Conservation (phyloP, 1,140 invertebrate species). For the Paraescarpia echinospica region DNA sequence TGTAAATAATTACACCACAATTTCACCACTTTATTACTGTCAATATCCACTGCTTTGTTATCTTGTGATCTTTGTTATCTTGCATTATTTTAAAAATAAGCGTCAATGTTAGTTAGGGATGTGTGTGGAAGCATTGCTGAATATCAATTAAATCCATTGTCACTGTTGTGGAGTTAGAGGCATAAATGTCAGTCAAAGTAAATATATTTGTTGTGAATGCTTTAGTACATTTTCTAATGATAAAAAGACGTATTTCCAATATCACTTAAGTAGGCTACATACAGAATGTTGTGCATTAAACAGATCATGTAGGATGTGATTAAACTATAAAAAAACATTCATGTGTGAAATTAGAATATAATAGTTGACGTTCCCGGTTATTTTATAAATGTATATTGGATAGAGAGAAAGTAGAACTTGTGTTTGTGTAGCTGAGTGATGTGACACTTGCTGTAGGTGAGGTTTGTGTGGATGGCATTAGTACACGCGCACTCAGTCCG, state of each 20-base stretch:
- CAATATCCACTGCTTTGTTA: conserved; percentile 11
- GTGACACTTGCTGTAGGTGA: conserved; percentile 29
- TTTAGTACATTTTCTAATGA: background rate
- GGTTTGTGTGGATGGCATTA: conserved; percentile 51
- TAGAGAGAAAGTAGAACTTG: background rate
- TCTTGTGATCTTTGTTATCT: conserved; percentile 15
- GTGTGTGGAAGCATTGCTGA: background rate
- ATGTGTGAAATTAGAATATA: background rate
- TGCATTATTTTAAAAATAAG: background rate
- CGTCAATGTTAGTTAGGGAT: background rate
- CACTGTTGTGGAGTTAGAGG: background rate
- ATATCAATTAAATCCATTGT: background rate
- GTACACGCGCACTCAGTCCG: conserved; percentile 57
- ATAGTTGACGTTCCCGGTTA: too few species aligned
- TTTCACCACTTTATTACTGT: background rate
- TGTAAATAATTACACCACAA: background rate
- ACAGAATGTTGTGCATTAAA: background rate
- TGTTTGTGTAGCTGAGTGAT: background rate
- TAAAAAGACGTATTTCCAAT: background rate
- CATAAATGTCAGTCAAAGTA: background rate
- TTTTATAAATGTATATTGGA: too few species aligned
- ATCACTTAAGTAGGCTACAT: background rate
- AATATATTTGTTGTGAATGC: background rate
- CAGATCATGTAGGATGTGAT: background rate
- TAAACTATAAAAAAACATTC: background rate